Conservation (phyloP, 2,797 vertebrate species). For the Pogonophryne albipinna region DNA sequence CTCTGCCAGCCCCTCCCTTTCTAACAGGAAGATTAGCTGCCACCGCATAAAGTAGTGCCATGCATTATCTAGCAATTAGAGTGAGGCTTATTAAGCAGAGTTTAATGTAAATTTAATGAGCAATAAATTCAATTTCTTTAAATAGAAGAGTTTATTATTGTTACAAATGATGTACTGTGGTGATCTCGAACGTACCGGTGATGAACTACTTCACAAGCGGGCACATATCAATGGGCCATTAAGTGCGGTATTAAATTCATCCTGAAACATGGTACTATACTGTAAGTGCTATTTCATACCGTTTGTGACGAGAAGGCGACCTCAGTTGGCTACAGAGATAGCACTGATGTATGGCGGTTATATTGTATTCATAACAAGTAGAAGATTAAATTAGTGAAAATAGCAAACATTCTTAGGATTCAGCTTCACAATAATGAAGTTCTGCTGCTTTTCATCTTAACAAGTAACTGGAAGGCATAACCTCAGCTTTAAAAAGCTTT, state of each 20-base stretch:
- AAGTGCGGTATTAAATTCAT: conserved; percentile 73
- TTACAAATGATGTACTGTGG: conserved; percentile 81
- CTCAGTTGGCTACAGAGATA: conserved; percentile 36
- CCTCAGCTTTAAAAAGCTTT: not conserved
- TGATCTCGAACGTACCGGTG: conserved; percentile 67
- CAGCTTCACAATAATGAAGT: not conserved
- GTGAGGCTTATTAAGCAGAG: conserved; percentile 83
- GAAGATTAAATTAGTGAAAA: conserved; percentile 1
- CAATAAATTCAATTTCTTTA: conserved; percentile 85
- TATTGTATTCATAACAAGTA: not conserved
- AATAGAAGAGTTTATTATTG: conserved; percentile 86
- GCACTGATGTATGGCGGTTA: not conserved
- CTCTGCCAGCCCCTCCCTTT: conserved; percentile 54
- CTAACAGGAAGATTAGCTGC: conserved; percentile 77
- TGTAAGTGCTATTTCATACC: conserved; percentile 60
- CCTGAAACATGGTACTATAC: conserved; percentile 53
- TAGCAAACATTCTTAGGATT: conserved; percentile 4
- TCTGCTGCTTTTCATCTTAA: not conserved
- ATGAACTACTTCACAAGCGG: conserved; percentile 73
- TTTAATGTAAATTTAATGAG: conserved; percentile 88
- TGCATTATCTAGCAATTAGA: conserved; percentile 87
- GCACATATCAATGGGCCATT: conserved; percentile 77
- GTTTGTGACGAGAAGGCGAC: conserved; percentile 28
- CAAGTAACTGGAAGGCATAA: not conserved
- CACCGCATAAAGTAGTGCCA: conserved; percentile 79